Base-by-base conservation (phyloP, 2,113 vertebrate species). In the Pseudorasbora parva region DNA sequence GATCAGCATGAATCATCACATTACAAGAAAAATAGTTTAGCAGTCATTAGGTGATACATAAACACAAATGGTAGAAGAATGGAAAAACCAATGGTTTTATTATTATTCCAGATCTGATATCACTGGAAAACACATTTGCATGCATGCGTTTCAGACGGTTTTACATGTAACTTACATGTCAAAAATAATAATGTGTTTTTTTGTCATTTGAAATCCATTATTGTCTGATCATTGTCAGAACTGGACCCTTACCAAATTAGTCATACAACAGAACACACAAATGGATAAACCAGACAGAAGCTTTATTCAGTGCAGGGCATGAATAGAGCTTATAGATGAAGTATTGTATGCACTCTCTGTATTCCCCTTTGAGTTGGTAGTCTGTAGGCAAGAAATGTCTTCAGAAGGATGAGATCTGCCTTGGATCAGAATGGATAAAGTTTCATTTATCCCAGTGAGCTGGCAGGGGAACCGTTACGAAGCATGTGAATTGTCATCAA, bases 221-320 rank as follows among this genome's bases (percentile, higher is more conserved):
- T 23, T 57, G 5, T 27, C 7, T 73, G 6, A 47, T 73, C 5
- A 45, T 49, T 73, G 75, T 60, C 54, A 45, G 56, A 78, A 62
- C 2, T 79, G 57, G 17, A 66, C 59, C n/a, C 51, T 8, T 30
- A 59, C 19, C 19, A 49, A 62, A 25, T 47, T n/a, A 47, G 77
- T 30, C 43, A 51, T 66, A 19, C 57, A 62, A 37, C 23, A 62
- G 57, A 62, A 45, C 41, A 27, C 9, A 27, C 41, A 27, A 47
- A 79, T 60, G 57, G 23, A 79, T 79, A 8, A 79, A 79, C 33
- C 57, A 47, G 57, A 79, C 77, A 79, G 59, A 79, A 62, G 57
- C 59, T 66, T 66, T 64, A 79, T 79, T 79, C 57, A 64, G 25
- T 27, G 37, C 60, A 56, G 9, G 60, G 33, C 47, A 64, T 78